These are phyloP conservation scores for Meloe dianella DNA, from an alignment of 2,888 invertebrate species.

Conservation along the genomic window DNA sequence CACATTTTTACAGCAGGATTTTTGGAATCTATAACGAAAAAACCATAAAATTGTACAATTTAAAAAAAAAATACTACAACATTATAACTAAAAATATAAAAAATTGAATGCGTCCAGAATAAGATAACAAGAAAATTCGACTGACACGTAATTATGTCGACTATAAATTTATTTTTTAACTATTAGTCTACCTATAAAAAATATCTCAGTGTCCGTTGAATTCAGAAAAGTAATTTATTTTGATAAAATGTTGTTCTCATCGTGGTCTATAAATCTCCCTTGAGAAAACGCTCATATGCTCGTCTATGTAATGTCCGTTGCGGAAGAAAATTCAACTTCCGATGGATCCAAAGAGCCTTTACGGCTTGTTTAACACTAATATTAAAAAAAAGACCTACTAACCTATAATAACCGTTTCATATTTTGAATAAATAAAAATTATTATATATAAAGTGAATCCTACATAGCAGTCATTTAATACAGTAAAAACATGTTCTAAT, in stretches of 20 bases:
- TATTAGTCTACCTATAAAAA: conserved; percentile 27
- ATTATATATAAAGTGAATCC: not conserved
- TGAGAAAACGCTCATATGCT: conserved; percentile 41
- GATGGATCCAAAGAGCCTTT: conserved; percentile 29
- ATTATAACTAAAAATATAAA: not conserved
- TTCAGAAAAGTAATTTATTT: conserved; percentile 42
- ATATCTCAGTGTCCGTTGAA: conserved; percentile 32
- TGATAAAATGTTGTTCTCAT: conserved; percentile 42
- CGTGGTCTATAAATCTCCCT: conserved; percentile 42
- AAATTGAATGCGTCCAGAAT: not conserved
- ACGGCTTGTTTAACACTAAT: conserved; percentile 25
- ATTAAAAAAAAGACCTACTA: conserved; percentile 12
- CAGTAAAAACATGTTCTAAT: not conserved
- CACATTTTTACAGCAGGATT: too few relatives aligned
- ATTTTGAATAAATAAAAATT: not conserved
- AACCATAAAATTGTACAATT: too few relatives aligned
- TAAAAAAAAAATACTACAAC: conserved; percentile 8
- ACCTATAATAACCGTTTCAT: not conserved
- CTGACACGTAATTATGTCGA: conserved; percentile 22
- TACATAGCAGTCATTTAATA: not conserved
- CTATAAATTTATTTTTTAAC: conserved; percentile 27
- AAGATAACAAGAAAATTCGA: conserved; percentile 12
- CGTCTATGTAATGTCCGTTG: conserved; percentile 37
- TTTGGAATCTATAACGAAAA: too few relatives aligned
- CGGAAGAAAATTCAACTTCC: conserved; percentile 40